A percentile compares a stretch with the other conserved stretches of the same genome.
Conservation (phyloP, 2,888 invertebrate genomes). For the Drosophila meridionalis region DNA sequence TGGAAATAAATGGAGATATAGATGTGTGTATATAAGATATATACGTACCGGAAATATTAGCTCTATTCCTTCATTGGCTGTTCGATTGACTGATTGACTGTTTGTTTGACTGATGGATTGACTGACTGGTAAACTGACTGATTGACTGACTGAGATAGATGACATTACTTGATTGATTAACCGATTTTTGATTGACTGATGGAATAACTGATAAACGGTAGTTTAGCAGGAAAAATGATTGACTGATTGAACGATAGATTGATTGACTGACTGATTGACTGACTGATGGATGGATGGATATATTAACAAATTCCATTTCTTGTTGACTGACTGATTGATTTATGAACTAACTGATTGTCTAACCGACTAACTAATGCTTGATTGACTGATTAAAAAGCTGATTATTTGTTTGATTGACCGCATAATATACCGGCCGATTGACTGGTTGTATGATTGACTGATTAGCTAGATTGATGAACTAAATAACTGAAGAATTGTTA, state of each 20-base stretch:
- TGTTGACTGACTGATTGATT: neutral
- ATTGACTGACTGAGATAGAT: neutral
- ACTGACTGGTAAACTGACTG: neutral
- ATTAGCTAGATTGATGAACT: too few species aligned
- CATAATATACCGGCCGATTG: too few species aligned
- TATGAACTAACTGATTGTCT: neutral
- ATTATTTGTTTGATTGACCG: neutral
- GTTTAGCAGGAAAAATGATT: too few species aligned
- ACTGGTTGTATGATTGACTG: too few species aligned
- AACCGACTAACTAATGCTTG: neutral
- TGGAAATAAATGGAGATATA: too few species aligned
- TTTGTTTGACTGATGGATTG: neutral
- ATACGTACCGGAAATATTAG: neutral
- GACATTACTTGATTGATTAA: neutral
- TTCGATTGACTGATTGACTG: neutral
- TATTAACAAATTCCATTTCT: too few species aligned
- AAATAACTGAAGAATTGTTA: too few species aligned
- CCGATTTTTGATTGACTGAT: neutral
- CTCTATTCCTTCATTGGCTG: neutral
- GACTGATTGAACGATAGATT: neutral
- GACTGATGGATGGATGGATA: neutral
- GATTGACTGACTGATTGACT: neutral
- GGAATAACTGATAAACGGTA: neutral
- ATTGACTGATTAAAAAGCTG: neutral
- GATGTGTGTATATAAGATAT: neutral